Evolutionary conservation across 2,888 invertebrate genomes (phyloP), one percentile per base, ranked within the genome.

Genomic region (Zygothrica quintamaculata): DNA sequence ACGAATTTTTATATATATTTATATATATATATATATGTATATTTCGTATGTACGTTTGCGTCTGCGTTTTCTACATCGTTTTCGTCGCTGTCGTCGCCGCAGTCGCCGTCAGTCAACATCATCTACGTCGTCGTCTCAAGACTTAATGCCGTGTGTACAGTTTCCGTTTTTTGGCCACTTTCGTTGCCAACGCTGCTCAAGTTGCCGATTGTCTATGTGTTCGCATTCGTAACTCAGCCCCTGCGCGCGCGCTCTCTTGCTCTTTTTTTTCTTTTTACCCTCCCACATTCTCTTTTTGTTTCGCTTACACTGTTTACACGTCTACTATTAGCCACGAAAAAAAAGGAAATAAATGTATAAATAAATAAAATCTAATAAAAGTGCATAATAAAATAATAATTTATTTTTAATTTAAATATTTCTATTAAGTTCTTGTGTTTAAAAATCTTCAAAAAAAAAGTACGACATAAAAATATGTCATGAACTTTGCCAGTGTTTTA

Each of bases 151-250:
- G 74, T 50, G 72, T 65, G 72, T 73, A 73, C 72, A 73, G 73
- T 73, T 69, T 58, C 22, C 65, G 57, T 65, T 52, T 26, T 55
- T 58, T 69, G 65, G 53, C 65, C 69, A 62, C 59, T 56, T 73
- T 65, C 53, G 68, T 60, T 57, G 74, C 61, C 61, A 61, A 47
- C 51, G 60, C 31, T 64, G 47, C 56, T 48, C 40, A 55, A 40
- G 65, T 59, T 59, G 57, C 37, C 43, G 55, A 60, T 74, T 84
- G 77, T 58, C 74, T 77, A 86, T 84, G 79, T 77, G 77, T 73
- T 65, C 76, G 47, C 15, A 52, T 48, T 51, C 46, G 34, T 46
- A 42, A 13, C 36, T 39, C 13, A 40, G 51, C 60, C 64, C 57
- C 57, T 64, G 67, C 44, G 64, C 53, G 68, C 65, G 65, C 56